Base-by-base conservation (phyloP, 2,797 vertebrate genomes). In the Danio albolineatus region DNA sequence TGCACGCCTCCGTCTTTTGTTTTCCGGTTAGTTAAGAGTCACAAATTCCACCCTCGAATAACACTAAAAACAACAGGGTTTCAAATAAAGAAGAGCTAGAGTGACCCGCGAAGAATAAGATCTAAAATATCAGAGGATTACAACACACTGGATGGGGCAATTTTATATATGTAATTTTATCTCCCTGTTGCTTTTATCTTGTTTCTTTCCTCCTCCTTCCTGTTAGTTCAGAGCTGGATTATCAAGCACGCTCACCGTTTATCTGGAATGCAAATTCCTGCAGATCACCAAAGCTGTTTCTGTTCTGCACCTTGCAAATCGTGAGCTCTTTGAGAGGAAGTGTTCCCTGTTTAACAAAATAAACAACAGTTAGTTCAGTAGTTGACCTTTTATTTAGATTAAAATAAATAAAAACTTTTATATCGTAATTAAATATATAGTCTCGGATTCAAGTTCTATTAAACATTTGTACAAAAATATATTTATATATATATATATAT, bases 261-360 rank as follows among this genome's bases (percentile, higher is more conserved):
- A 98, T 95, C 90, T 94, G 94, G 90, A 98, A 96, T 36, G 95
- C 93, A 0, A 95, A 95, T 2, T 93, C 94, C 87, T 94, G 89
- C 13, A 88, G 92, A 84, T 92, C 90, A 8, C 84, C 93, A 87
- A 89, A 91, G 89, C 92, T 82, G 81, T 93, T 88, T 85, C 94
- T 94, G 0, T 89, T 88, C 41, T 94, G 92, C 0, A 96, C 77
- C 9, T 92, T 95, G 69, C 85, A 91, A 88, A 98, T 91, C 0
- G 85, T 92, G 85, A 99, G 90, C 73, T 98, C 96, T 56, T 94
- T 94, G 69, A 98, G 78, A 0, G 97, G 98, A 79, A 99, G 91
- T 84, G 97, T 95, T 10, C 95, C 97, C 98, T 99, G 89, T 7
- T 78, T 9, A 79, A 76, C 81, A 84, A 43, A 10, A 65, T 5